Percentiles rank a stretch among this genome's conserved stretches.
Conservation (phyloP, 2,797 vertebrate genomes). For the Enteromius treurensis region DNA sequence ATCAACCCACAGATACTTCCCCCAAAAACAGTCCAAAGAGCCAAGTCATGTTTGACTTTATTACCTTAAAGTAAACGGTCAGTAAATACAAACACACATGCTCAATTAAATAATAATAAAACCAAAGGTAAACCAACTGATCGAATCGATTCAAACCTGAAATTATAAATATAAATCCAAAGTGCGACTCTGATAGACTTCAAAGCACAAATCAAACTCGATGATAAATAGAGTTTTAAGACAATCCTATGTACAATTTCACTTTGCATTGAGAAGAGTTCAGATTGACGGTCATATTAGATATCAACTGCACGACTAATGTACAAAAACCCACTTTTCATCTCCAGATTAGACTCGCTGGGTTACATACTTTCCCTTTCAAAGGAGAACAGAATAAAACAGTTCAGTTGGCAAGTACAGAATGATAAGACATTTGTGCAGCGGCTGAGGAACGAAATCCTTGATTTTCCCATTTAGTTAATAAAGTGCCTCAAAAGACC, state of each 20-base stretch:
- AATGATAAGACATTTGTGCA: background rate
- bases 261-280: constrained; percentile 51
- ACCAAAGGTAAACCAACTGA: constrained; percentile 82
- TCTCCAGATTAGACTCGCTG: background rate
- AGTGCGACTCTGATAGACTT: constrained; percentile 80
- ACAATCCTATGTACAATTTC: constrained; percentile 72
- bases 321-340: constrained; percentile 55
- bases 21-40: constrained; percentile 27
- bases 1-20: background rate
- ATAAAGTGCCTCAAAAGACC: constrained; percentile 60
- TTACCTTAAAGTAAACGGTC: constrained; percentile 74
- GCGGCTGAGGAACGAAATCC: constrained; percentile 16
- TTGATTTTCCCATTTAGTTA: constrained; percentile 27
- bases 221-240: constrained; percentile 78
- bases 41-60: constrained; percentile 65
- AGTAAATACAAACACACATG: constrained; percentile 82
- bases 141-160: constrained; percentile 81
- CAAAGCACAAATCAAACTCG: constrained; percentile 78
- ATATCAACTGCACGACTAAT: constrained; percentile 58
- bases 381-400: background rate
- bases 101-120: constrained; percentile 83
- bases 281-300: constrained; percentile 40
- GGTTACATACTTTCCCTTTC: background rate
- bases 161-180: constrained; percentile 86
- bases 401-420: background rate